Evolutionary conservation across 2,888 invertebrate genomes (phyloP).

Genomic region (Hypercompe scribonia): DNA sequence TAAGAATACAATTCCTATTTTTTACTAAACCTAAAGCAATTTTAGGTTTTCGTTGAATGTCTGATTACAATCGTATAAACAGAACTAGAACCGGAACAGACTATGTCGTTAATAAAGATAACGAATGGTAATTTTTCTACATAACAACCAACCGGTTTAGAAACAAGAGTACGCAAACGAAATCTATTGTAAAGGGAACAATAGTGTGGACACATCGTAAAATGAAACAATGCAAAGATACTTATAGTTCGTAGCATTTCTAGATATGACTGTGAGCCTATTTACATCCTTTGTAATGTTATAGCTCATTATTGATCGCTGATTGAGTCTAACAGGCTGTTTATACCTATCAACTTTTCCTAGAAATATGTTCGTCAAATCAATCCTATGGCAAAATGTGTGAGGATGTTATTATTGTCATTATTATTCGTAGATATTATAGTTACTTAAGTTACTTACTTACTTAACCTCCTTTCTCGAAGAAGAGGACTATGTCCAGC

Average conservation of each 20-base stretch:
- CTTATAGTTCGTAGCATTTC: constrained; percentile 53
- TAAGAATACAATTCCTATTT: constrained; percentile 32
- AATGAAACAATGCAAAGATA: constrained; percentile 73
- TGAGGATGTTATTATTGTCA: no score
- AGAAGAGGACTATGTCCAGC: no score
- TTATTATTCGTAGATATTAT: background rate
- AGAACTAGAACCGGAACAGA: constrained; percentile 44
- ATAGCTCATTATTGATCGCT: constrained; percentile 17
- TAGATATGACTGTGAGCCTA: constrained; percentile 54
- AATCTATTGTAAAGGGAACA: constrained; percentile 74
- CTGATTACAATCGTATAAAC: constrained; percentile 50
- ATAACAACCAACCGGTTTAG: constrained; percentile 61
- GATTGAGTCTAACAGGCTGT: constrained; percentile 17
- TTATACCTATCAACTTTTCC: constrained; percentile 8
- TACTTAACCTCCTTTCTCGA: no score
- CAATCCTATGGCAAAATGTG: no score
- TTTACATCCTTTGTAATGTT: constrained; percentile 14
- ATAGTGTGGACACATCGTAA: constrained; percentile 75
- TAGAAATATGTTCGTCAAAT: background rate
- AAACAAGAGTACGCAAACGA: constrained; percentile 68
- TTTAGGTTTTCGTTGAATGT: constrained; percentile 38
- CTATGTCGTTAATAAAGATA: constrained; percentile 55
- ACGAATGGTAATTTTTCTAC: constrained; percentile 64
- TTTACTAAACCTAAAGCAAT: constrained; percentile 24
- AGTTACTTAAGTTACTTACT: no score